A percentile compares a stretch with the other conserved stretches of the same genome.
These are phyloP conservation scores for Zoroaster sp. DNA, from an alignment of 53 echinoderm and acorn worm genomes.

Conservation along the genomic window DNA sequence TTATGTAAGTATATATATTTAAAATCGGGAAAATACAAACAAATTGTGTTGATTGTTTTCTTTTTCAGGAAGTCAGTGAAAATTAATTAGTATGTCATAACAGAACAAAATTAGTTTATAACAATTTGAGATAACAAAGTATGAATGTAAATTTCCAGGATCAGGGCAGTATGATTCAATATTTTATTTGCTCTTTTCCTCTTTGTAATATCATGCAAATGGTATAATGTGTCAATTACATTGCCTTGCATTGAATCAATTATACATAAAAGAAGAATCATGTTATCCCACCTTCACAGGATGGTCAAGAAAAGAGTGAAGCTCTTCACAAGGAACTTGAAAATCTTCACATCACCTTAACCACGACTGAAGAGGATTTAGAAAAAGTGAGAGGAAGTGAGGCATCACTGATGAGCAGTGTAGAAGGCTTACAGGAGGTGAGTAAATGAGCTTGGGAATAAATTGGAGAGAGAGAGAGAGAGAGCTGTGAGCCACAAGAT, in stretches of 20 bases:
- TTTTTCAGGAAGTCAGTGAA: no score
- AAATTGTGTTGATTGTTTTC: no score
- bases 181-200: no score
- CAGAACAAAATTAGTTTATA: no score
- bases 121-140: no score
- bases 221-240: no score
- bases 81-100: no score
- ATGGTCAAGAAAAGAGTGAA: slow-evolving; percentile 75
- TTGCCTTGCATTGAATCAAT: no score
- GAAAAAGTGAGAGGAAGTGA: slow-evolving; percentile 89
- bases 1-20: neutral
- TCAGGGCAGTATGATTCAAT: no score
- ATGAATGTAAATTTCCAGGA: no score
- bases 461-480: neutral
- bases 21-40: no score
- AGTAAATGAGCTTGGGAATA: neutral
- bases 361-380: slow-evolving; percentile 75
- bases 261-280: neutral
- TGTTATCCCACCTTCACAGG: slow-evolving; percentile 39
- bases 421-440: slow-evolving; percentile 94
- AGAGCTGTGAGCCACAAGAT: neutral
- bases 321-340: slow-evolving; percentile 85
- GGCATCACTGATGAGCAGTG: slow-evolving; percentile 81
- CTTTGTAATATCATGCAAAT: no score
- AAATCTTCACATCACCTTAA: slow-evolving; percentile 73